phyloP scores from a whole-genome alignment of 2,113 vertebrate genomes.

The Gymnogyps californianus region DNA sequence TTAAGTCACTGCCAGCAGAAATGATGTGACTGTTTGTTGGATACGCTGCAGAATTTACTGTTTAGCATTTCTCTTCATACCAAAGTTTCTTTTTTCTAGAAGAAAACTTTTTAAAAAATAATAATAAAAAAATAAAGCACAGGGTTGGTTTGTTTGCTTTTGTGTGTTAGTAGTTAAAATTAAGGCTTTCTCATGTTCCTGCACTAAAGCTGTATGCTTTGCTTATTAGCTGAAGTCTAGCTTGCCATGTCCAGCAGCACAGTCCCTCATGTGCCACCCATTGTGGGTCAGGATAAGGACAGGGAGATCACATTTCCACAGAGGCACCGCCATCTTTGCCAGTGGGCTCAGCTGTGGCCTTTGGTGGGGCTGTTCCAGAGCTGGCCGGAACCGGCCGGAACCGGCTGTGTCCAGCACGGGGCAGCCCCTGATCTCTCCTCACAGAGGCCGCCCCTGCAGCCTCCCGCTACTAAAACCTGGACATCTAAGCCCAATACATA shows the following conservation, averaged over 20 bases:
- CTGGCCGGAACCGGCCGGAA: background rate
- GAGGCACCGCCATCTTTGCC: background rate
- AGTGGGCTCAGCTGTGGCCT: background rate
- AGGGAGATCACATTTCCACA: fast-evolving
- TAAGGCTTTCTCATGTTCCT: background rate
- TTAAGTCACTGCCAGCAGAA: background rate
- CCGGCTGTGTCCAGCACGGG: fast-evolving
- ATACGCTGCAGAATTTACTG: background rate
- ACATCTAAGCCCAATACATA: fast-evolving
- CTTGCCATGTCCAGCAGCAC: background rate
- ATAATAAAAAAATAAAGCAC: too few relatives aligned
- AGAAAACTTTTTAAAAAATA: background rate
- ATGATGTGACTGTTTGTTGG: background rate
- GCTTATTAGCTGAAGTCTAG: background rate
- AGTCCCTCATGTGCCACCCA: fast-evolving
- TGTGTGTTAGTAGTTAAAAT: background rate
- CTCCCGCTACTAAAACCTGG: fast-evolving
- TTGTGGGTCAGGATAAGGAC: background rate
- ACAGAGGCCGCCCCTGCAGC: background rate
- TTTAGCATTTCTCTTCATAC: background rate
- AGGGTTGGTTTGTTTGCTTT: background rate
- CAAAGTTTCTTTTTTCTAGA: background rate
- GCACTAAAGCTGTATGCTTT: too few relatives aligned
- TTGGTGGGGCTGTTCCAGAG: fast-evolving
- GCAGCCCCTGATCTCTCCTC: background rate